Conservation (phyloP, 2,113 vertebrate species). For the Tauraco erythrolophus region DNA sequence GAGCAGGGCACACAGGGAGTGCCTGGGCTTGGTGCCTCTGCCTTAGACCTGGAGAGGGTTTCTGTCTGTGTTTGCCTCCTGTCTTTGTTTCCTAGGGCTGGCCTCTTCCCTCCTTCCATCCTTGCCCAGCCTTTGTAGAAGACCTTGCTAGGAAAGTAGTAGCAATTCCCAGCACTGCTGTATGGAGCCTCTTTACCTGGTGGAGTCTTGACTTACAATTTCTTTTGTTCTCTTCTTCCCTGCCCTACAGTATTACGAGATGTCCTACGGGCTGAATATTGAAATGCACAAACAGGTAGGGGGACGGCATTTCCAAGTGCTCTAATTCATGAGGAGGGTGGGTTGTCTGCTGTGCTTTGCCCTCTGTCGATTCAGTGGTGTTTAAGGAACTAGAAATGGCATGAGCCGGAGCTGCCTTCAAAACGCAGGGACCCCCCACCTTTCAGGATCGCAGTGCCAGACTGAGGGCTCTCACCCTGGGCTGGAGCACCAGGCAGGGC, state of each 20-base stretch:
- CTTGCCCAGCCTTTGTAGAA: neutral
- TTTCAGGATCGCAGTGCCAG: neutral
- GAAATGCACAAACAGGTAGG: slow-evolving; percentile 98
- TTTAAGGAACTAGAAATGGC: neutral
- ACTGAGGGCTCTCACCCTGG: neutral
- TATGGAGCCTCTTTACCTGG: neutral
- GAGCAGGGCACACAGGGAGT: neutral
- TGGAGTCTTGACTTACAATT: neutral
- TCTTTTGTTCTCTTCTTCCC: neutral
- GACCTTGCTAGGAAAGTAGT: neutral
- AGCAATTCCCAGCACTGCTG: neutral
- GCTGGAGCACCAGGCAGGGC: neutral
- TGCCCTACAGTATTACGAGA: slow-evolving; percentile 90
- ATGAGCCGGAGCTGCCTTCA: neutral
- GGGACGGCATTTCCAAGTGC: neutral
- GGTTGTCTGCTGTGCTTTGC: neutral
- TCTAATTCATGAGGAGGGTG: neutral
- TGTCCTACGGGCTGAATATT: slow-evolving; percentile 96
- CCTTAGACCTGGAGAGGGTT: neutral
- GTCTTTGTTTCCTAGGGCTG: neutral
- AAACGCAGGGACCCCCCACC: neutral
- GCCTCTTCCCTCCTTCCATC: neutral
- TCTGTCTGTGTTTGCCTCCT: neutral
- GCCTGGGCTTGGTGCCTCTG: neutral
- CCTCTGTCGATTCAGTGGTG: neutral